phyloP scores from a whole-genome alignment of 2,888 invertebrate genomes.

The Synergus gifuensis region DNA sequence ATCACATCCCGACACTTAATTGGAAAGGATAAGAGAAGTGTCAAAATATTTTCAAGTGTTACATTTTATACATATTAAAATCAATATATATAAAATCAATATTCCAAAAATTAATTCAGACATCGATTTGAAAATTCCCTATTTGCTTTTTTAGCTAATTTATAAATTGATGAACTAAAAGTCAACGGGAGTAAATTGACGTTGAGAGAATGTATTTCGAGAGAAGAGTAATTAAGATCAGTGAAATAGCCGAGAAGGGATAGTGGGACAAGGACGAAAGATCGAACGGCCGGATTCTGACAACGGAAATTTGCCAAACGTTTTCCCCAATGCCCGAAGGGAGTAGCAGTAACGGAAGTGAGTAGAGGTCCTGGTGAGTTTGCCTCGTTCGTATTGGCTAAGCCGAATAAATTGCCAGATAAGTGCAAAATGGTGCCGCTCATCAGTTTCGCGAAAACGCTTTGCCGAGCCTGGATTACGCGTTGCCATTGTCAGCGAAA shows the following conservation, averaged over 20 bases:
- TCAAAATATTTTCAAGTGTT: too few relatives aligned
- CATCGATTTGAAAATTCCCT: too few relatives aligned
- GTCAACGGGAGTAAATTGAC: not conserved
- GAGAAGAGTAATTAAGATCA: not conserved
- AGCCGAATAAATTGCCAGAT: slow-evolving; percentile 45
- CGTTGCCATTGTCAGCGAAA: slow-evolving; percentile 34
- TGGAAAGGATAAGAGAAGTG: too few relatives aligned
- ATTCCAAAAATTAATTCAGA: too few relatives aligned
- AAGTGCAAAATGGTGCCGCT: slow-evolving; percentile 45
- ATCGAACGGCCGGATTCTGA: slow-evolving; percentile 31
- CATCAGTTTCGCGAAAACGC: slow-evolving; percentile 35
- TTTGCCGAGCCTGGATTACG: slow-evolving; percentile 30
- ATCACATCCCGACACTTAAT: too few relatives aligned
- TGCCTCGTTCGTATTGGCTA: slow-evolving; percentile 35
- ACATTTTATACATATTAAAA: too few relatives aligned
- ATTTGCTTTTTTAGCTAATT: not conserved
- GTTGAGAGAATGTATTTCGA: not conserved
- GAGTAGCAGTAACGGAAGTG: slow-evolving; percentile 12
- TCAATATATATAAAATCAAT: too few relatives aligned
- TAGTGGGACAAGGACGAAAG: slow-evolving; percentile 50
- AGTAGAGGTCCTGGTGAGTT: slow-evolving; percentile 24
- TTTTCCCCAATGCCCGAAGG: slow-evolving; percentile 28
- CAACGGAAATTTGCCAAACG: slow-evolving; percentile 50
- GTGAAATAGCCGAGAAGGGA: slow-evolving; percentile 25
- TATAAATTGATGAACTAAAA: not conserved